Evolutionary conservation across 92 coral and sea anemone genomes (phyloP).

Genomic region (Parazoanthus swiftii): DNA sequence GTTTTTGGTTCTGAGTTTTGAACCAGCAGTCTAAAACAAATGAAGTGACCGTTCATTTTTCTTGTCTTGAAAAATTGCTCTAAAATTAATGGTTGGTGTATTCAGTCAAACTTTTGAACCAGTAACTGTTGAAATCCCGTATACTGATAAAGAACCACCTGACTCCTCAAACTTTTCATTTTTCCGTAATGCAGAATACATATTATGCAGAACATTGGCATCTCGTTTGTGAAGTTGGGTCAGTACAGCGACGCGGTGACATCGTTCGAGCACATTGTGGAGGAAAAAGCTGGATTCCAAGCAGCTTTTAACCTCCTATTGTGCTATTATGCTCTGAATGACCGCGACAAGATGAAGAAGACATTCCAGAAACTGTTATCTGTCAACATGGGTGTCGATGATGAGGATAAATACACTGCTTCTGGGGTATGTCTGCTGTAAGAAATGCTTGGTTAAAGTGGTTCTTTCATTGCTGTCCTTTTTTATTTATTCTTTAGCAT

Average conservation of each 20-base stretch:
- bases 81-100: too few relatives aligned
- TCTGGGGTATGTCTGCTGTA: conserved; percentile 63
- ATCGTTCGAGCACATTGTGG: conserved; percentile 97
- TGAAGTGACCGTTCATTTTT: too few relatives aligned
- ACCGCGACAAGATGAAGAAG: conserved; percentile 98
- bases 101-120: too few relatives aligned
- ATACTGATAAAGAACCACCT: too few relatives aligned
- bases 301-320: conserved; percentile 92
- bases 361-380: conserved; percentile 91
- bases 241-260: conserved; percentile 98
- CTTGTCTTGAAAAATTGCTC: too few relatives aligned
- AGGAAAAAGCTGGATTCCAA: conserved; percentile 87
- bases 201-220: conserved; percentile 97
- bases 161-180: background rate
- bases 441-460: too few relatives aligned
- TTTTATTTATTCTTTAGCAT: too few relatives aligned
- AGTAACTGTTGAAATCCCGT: too few relatives aligned
- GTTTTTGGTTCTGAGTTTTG: too few relatives aligned
- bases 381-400: conserved; percentile 86
- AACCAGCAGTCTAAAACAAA: too few relatives aligned
- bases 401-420: conserved; percentile 91
- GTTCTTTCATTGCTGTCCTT: too few relatives aligned
- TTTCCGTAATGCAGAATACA: conserved; percentile 64
- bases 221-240: conserved; percentile 89
- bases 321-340: conserved; percentile 95